phyloP scores from a whole-genome alignment of 2,797 vertebrate species.

The Mus spretus region DNA sequence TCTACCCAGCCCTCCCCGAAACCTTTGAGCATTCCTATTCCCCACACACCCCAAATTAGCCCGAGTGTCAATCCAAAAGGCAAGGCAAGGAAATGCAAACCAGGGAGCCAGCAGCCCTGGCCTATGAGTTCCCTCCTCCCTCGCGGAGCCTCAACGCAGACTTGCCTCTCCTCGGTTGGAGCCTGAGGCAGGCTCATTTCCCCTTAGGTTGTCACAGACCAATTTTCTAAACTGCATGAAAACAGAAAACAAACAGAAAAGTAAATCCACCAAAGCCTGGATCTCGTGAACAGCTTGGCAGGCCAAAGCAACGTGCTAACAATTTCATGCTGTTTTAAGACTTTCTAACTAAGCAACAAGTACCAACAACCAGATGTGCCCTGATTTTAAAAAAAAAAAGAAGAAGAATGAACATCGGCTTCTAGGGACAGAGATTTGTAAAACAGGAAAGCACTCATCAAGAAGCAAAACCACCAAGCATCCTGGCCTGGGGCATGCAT shows the following conservation, averaged over 20 bases:
- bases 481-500: not conserved
- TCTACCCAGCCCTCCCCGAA: not conserved
- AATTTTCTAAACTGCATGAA: slow-evolving; percentile 84
- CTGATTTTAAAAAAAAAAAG: slow-evolving; percentile 55
- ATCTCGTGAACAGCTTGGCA: slow-evolving; percentile 78
- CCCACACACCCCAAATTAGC: not conserved
- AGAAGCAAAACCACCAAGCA: slow-evolving; percentile 61
- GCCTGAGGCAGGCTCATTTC: slow-evolving; percentile 73
- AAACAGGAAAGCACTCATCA: slow-evolving; percentile 81
- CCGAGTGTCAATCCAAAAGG: not conserved
- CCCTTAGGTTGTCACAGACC: slow-evolving; percentile 80
- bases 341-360: slow-evolving; percentile 84
- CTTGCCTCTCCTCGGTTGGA: slow-evolving; percentile 32
- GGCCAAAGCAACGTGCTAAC: slow-evolving; percentile 82
- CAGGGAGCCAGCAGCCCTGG: not conserved
- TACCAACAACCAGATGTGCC: slow-evolving; percentile 85
- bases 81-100: not conserved
- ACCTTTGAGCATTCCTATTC: not conserved
- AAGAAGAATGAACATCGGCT: slow-evolving; percentile 38
- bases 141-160: not conserved
- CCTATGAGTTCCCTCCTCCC: not conserved
- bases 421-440: slow-evolving; percentile 77
- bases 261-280: slow-evolving; percentile 77
- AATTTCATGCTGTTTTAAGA: slow-evolving; percentile 86
- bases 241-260: slow-evolving; percentile 85